A percentile compares a stretch with the other conserved stretches of the same genome.
Conservation (phyloP, 35 echinoderm and acorn worm species). For the Amphiura filiformis region DNA sequence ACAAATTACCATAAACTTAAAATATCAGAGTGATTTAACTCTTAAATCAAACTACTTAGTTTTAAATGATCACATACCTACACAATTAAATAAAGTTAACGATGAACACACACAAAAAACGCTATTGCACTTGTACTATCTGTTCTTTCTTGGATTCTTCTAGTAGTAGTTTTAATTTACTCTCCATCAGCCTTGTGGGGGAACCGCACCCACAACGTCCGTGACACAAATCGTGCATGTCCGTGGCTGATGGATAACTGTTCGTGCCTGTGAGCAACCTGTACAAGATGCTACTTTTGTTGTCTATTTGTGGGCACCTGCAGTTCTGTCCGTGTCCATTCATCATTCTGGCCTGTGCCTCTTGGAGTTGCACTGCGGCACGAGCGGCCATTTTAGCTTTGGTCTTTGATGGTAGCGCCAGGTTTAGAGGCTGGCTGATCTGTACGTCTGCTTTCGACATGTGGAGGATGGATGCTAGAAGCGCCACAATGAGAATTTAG, state of each 20-base stretch:
- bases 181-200: constrained; percentile 40
- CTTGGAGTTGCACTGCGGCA: neutral
- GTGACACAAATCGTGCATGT: constrained; percentile 15
- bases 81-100: neutral
- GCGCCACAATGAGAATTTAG: neutral
- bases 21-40: too few relatives aligned
- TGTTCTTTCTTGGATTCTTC: constrained; percentile 81
- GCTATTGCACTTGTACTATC: neutral
- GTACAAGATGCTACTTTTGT: constrained; percentile 94
- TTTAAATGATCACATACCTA: neutral
- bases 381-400: constrained; percentile 55
- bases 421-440: constrained; percentile 54
- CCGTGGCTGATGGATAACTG: constrained; percentile 51
- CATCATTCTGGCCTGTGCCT: neutral
- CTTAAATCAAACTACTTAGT: neutral
- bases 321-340: constrained; percentile 28
- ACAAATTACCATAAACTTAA: too few relatives aligned
- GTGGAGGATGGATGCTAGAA: constrained; percentile 8
- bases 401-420: constrained; percentile 49
- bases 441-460: constrained; percentile 53
- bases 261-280: constrained; percentile 61
- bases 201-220: constrained; percentile 46
- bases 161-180: constrained; percentile 87
- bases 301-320: constrained; percentile 79
- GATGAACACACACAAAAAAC: neutral